These are phyloP conservation scores for Volucella bombylans DNA, from an alignment of 2,888 invertebrate genomes.

Conservation along the genomic window DNA sequence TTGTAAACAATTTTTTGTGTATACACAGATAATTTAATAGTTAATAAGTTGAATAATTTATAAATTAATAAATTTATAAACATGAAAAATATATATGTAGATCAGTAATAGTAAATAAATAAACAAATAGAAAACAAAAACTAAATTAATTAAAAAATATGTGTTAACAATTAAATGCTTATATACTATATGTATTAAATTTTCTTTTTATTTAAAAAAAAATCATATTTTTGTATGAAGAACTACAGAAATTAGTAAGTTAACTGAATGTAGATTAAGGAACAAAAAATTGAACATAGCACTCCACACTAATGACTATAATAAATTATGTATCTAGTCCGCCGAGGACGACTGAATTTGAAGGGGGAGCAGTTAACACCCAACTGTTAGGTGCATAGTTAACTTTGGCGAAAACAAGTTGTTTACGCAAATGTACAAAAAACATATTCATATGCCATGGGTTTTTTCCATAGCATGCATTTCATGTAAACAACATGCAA, in stretches of 20 bases:
- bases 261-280: neutral
- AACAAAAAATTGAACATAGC: neutral
- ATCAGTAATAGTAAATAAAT: no score
- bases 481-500: no score
- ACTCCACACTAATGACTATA: neutral
- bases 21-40: neutral
- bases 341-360: slow-evolving; percentile 1
- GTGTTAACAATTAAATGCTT: no score
- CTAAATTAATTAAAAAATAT: no score
- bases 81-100: no score
- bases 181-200: slow-evolving; percentile 6
- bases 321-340: slow-evolving; percentile 3
- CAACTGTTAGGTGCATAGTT: slow-evolving; percentile 6
- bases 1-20: neutral
- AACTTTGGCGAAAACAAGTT: slow-evolving; percentile 9
- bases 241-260: neutral
- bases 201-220: neutral
- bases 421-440: neutral
- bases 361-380: slow-evolving; percentile 10
- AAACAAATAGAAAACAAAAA: no score
- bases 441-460: no score
- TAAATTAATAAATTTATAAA: no score
- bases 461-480: no score
- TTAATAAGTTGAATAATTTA: neutral
- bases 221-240: slow-evolving; percentile 11